A percentile compares a stretch with the other conserved stretches of the same genome.
These are phyloP conservation scores for Leucania comma DNA, from an alignment of 2,888 invertebrate genomes.

Conservation along the genomic window DNA sequence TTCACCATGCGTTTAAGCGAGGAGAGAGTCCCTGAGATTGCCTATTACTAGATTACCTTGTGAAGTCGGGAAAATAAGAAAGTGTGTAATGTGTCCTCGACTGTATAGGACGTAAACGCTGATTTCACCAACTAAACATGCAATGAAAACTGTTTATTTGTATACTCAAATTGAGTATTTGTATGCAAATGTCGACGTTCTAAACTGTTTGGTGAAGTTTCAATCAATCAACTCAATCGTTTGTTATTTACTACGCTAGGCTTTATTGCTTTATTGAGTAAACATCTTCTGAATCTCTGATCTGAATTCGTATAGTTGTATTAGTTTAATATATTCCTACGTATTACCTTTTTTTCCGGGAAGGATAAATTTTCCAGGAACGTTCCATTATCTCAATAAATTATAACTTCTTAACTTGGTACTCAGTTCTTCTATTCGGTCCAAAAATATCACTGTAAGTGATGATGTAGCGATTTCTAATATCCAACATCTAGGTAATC, in stretches of 20 bases:
- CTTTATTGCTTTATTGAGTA: background rate
- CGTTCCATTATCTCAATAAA: background rate
- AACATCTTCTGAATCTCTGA: conserved; percentile 6
- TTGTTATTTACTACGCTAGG: conserved; percentile 4
- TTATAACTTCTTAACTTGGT: background rate
- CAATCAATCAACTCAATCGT: conserved; percentile 35
- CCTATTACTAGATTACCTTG: conserved; percentile 87
- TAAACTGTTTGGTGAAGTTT: conserved; percentile 23
- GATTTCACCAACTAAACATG: conserved; percentile 73
- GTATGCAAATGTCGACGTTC: conserved; percentile 42
- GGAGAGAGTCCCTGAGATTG: conserved; percentile 88
- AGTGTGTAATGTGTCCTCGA: conserved; percentile 79
- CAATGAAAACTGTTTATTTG: conserved; percentile 65
- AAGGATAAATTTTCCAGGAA: background rate
- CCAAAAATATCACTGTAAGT: background rate
- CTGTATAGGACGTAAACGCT: conserved; percentile 72
- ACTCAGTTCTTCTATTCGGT: background rate
- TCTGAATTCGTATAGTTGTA: conserved; percentile 3
- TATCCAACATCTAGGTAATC: background rate
- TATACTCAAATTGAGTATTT: conserved; percentile 58
- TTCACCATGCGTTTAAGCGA: conserved; percentile 87
- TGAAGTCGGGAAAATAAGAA: conserved; percentile 86
- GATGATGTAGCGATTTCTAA: background rate
- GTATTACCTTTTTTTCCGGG: background rate
- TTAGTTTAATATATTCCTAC: too few species aligned